Evolutionary conservation across 1,140 invertebrate species (phyloP).

Genomic region (Pachyrhynchus sulphureomaculatus): DNA sequence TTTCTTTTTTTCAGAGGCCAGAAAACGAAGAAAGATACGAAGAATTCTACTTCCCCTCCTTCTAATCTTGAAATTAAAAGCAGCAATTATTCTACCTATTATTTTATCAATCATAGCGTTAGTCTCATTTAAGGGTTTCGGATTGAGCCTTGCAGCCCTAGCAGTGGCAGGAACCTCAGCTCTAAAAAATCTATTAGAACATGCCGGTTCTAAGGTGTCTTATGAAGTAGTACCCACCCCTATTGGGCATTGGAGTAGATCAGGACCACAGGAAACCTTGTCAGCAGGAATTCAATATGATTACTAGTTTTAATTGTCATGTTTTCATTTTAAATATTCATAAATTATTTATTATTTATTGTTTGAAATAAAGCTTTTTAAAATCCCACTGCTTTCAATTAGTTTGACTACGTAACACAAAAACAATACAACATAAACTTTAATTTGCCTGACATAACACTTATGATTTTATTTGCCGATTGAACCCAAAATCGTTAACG

Average conservation of each 20-base stretch:
- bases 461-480: too few relatives aligned
- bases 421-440: too few relatives aligned
- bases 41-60: conserved; percentile 63
- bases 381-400: too few relatives aligned
- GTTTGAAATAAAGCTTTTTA: too few relatives aligned
- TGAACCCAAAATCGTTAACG: too few relatives aligned
- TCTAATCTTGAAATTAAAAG: conserved; percentile 63
- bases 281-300: not conserved
- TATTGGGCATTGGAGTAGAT: conserved; percentile 57
- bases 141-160: conserved; percentile 62
- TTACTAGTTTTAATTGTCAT: not conserved
- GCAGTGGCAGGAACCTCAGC: conserved; percentile 59
- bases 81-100: conserved; percentile 62
- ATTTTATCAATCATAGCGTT: conserved; percentile 61
- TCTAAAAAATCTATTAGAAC: conserved; percentile 54
- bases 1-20: conserved; percentile 54
- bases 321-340: too few relatives aligned
- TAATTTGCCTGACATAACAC: too few relatives aligned
- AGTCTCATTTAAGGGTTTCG: conserved; percentile 65
- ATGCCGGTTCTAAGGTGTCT: conserved; percentile 51
- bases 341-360: too few relatives aligned
- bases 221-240: conserved; percentile 56
- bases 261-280: conserved; percentile 29
- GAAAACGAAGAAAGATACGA: conserved; percentile 60
- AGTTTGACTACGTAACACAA: too few relatives aligned